Percentiles rank a stretch among this genome's conserved stretches.
These are phyloP conservation scores for Xerus rutilus DNA, from an alignment of 2,797 vertebrate genomes.

Conservation along the genomic window DNA sequence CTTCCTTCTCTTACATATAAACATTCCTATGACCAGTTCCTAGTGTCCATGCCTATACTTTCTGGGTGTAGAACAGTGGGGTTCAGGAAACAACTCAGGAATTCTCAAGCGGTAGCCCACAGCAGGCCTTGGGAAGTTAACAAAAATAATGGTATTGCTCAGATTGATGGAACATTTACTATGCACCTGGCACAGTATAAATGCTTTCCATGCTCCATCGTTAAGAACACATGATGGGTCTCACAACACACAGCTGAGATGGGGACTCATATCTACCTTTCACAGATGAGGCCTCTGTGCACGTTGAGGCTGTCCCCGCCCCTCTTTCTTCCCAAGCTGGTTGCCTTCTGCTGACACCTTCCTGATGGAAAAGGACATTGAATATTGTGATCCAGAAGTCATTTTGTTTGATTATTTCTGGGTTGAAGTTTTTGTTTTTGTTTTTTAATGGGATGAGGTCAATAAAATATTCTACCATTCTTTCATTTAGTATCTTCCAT, in stretches of 20 bases:
- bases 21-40: background rate
- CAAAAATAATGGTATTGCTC: background rate
- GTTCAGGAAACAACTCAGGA: background rate
- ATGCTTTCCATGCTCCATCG: background rate
- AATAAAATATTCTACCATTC: background rate
- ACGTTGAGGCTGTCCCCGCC: rapidly evolving
- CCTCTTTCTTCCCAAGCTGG: background rate
- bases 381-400: background rate
- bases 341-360: background rate
- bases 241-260: background rate
- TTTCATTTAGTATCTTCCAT: background rate
- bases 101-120: too few species aligned
- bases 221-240: too few species aligned
- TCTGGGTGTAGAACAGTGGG: background rate
- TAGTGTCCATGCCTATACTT: too few species aligned
- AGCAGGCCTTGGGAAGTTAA: background rate
- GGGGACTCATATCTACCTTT: background rate
- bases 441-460: background rate
- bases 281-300: too few species aligned
- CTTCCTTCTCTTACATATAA: background rate
- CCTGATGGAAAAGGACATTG: background rate
- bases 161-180: background rate
- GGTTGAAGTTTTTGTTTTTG: background rate
- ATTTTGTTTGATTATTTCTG: background rate
- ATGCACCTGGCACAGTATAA: background rate